Conservation (phyloP, 2,888 invertebrate genomes). For the Andrena bicolor region DNA sequence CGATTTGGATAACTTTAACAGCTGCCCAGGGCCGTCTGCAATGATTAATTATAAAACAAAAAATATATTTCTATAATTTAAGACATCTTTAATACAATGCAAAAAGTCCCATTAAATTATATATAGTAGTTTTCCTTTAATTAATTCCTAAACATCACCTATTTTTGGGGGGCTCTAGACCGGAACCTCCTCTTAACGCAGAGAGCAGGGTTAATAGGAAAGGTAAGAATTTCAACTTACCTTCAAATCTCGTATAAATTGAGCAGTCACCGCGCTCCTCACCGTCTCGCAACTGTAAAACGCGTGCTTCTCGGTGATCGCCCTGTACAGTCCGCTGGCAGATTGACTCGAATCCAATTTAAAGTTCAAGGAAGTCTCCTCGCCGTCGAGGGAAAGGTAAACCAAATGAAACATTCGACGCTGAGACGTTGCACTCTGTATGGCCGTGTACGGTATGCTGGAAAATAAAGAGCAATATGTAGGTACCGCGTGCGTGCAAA, state of each 20-base stretch:
- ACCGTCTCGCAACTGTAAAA: constrained; percentile 97
- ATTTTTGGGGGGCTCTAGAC: no score
- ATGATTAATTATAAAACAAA: no score
- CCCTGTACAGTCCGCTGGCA: constrained; percentile 93
- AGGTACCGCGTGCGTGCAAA: not conserved
- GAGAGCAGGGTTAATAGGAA: no score
- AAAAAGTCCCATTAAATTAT: no score
- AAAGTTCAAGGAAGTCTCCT: constrained; percentile 90
- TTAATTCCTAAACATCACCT: no score
- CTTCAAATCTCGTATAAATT: constrained; percentile 95
- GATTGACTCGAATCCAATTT: constrained; percentile 93
- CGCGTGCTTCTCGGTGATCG: constrained; percentile 96
- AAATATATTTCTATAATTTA: no score
- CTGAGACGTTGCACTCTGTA: constrained; percentile 92
- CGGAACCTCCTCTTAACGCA: no score
- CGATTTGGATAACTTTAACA: no score
- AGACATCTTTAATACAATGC: no score
- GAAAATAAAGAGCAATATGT: constrained; percentile 39
- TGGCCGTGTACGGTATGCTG: constrained; percentile 93
- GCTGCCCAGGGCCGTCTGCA: no score
- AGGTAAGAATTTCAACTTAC: constrained; percentile 78
- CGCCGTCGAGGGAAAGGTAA: constrained; percentile 90
- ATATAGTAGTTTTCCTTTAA: no score
- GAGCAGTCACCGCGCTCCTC: constrained; percentile 93
- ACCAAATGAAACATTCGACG: constrained; percentile 91